These are phyloP conservation scores for Aviceda subcristata DNA, from an alignment of 2,113 vertebrate genomes.

Conservation along the genomic window DNA sequence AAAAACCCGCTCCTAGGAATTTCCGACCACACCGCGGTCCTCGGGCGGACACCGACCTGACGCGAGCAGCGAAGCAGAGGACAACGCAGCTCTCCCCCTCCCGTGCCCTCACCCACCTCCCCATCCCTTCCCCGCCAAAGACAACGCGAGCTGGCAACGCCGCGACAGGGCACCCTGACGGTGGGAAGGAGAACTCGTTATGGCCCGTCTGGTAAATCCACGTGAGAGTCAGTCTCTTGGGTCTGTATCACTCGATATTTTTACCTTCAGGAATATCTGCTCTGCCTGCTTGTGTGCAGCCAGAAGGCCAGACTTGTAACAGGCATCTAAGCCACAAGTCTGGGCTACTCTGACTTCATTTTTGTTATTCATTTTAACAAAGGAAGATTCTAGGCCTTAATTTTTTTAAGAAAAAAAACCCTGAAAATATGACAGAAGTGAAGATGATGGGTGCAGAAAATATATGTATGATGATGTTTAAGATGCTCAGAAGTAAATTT, in stretches of 20 bases:
- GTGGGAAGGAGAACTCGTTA: not conserved
- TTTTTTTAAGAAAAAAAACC: not conserved
- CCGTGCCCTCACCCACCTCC: not conserved
- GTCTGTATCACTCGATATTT: not conserved
- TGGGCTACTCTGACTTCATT: not conserved
- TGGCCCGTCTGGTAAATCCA: not conserved
- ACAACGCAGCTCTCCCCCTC: not conserved
- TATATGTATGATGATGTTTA: not conserved
- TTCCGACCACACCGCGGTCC: not conserved
- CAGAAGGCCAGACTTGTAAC: not conserved
- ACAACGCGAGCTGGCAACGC: accelerated
- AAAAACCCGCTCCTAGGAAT: not conserved
- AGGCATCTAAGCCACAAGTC: not conserved
- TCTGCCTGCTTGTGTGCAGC: accelerated
- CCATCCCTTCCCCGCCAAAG: accelerated
- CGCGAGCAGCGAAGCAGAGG: not conserved
- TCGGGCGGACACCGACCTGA: not conserved
- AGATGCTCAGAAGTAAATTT: not conserved
- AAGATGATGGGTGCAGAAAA: not conserved
- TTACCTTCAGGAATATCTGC: not conserved
- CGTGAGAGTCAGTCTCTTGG: accelerated
- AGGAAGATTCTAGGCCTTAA: not conserved
- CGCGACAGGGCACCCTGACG: not conserved
- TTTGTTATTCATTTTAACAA: not conserved
- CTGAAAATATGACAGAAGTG: not conserved